Evolutionary conservation across 2,113 vertebrate species (phyloP), one percentile per base, ranked within the genome.

Genomic region (Plecotus auritus): DNA sequence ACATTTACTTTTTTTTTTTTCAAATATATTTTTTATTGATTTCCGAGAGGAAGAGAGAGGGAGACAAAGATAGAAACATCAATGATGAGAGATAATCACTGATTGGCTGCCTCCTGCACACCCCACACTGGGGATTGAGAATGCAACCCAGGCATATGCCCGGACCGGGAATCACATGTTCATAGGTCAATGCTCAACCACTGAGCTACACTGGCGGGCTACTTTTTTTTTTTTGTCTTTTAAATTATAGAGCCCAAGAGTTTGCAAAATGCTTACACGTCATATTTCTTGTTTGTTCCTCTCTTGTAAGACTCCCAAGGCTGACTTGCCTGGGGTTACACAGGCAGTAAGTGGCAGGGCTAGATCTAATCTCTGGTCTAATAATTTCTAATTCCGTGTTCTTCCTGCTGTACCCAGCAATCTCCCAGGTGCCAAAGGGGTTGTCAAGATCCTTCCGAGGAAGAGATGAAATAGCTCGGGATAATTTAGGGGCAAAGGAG

Each of bases 391-490:
- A 95, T 82, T 80, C n/a, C 26, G 13, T 96, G 82, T 83, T 90
- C 54, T 92, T 83, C 54, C 78, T 88, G 45, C n/a, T 72, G 12
- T 61, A 92, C 32, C 5, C 28, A 64, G 82, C 9, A 56, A 49
- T 93, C 78, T 92, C 78, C 69, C 78, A 78, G 82, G 35, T 94
- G 95, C 94, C 85, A 72, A 92, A 82, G 88, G 94, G 88, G 51
- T 80, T 96, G 95, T 97, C 92, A 95, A 76, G 87, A 72, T 88
- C 92, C 70, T 96, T 96, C 56, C 49, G 67, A 90, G 20, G 67
- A 85, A 95, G 81, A 95, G 82, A 93, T 93, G 88, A 96, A 95
- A 95, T 85, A 80, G 89, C 91, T 85, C 56, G 80, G 78, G 96
- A 94, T 96, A 95, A 96, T 96, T 96, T 97, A 54, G 67, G 88